Percentiles rank a stretch among this genome's conserved stretches.
phyloP scores from a whole-genome alignment of 1,140 invertebrate species.

The Drosophila melanogaster region DNA sequence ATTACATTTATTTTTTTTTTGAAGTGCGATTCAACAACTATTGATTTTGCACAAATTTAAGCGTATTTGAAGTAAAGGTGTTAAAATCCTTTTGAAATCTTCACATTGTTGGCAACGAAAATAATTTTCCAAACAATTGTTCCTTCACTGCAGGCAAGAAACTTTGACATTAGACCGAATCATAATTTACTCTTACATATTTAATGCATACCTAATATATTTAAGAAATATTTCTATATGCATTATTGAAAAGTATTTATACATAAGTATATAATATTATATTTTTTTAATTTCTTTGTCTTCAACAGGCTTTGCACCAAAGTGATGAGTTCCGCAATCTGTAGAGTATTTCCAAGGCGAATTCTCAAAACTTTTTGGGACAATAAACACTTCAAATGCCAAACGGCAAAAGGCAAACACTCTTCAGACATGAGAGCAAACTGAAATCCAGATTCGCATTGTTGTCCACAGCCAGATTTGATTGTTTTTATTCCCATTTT shows the following conservation, averaged over 20 bases:
- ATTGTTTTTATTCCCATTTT: conserved; percentile 22
- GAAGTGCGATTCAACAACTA: background rate
- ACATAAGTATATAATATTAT: too few species aligned
- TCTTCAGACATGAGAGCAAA: conserved; percentile 45
- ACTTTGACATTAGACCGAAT: background rate
- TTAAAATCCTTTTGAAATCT: background rate
- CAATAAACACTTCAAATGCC: conserved; percentile 54
- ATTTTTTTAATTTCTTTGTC: too few species aligned
- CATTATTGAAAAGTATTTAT: background rate
- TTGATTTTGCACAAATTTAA: background rate
- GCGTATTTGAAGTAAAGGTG: background rate
- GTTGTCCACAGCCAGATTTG: conserved; percentile 18
- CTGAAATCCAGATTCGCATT: conserved; percentile 45
- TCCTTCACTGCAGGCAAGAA: background rate
- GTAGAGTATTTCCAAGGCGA: conserved; percentile 29
- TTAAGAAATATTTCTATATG: too few species aligned
- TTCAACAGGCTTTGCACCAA: background rate
- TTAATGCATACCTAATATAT: too few species aligned
- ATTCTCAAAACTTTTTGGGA: conserved; percentile 39
- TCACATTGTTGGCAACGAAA: background rate
- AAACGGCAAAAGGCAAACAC: conserved; percentile 45
- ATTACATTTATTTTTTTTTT: background rate
- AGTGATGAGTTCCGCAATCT: background rate
- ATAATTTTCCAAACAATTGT: conserved; percentile 1
- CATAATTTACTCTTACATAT: background rate